phyloP scores from a whole-genome alignment of 1,140 invertebrate genomes.

The Dermatophagoides farinae region DNA sequence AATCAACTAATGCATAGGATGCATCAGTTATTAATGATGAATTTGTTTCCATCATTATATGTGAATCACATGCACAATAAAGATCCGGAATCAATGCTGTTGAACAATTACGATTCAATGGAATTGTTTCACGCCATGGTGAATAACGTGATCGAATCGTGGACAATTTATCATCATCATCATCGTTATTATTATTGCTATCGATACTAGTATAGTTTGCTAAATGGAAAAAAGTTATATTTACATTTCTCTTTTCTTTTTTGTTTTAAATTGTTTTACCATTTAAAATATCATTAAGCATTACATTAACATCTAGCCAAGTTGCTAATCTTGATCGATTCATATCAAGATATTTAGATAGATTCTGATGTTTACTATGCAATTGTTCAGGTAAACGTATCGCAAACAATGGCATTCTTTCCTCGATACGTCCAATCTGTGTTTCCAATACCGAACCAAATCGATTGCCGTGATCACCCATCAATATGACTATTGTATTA shows the following conservation, averaged over 20 bases:
- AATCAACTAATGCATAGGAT: neutral
- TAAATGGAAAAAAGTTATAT: neutral
- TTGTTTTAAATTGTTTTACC: neutral
- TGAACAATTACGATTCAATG: slow-evolving; percentile 9
- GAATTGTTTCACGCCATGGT: slow-evolving; percentile 12
- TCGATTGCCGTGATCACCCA: slow-evolving; percentile 15
- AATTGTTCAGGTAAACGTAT: slow-evolving; percentile 20
- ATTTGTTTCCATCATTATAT: neutral
- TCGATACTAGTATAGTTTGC: slow-evolving; percentile 4
- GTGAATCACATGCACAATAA: slow-evolving; percentile 12
- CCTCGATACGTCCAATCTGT: slow-evolving; percentile 22
- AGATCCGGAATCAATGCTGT: slow-evolving; percentile 6
- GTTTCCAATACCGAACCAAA: slow-evolving; percentile 19
- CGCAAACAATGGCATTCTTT: slow-evolving; percentile 22
- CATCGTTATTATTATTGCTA: neutral
- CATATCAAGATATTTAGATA: neutral
- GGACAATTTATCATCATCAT: neutral
- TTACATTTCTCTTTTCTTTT: too few species aligned
- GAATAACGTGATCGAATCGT: neutral
- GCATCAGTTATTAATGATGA: neutral
- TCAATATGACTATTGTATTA: slow-evolving; percentile 12
- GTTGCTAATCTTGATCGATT: slow-evolving; percentile 13
- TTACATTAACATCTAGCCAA: slow-evolving; percentile 22
- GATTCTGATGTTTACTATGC: slow-evolving; percentile 16
- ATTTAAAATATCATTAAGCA: slow-evolving; percentile 19